These are phyloP conservation scores for Gymnobelideus leadbeateri DNA, from an alignment of 2,113 vertebrate species.

Conservation along the genomic window DNA sequence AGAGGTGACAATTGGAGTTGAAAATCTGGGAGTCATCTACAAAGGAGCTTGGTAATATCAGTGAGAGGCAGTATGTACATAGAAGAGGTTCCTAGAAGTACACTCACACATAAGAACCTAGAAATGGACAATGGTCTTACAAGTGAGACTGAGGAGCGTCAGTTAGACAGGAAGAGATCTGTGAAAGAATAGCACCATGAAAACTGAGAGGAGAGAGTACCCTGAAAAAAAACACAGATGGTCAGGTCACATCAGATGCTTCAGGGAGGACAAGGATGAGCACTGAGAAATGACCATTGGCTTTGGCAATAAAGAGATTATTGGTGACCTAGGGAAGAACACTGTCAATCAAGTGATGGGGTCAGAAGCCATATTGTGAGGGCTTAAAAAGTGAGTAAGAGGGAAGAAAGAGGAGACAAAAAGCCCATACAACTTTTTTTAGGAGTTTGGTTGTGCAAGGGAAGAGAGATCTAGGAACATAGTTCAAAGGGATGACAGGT, in stretches of 20 bases:
- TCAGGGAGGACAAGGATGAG: not conserved
- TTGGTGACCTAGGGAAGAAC: not conserved
- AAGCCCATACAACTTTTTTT: not conserved
- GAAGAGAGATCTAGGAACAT: not conserved
- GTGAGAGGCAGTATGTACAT: not conserved
- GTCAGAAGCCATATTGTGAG: not conserved
- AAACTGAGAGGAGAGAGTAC: not conserved
- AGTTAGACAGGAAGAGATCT: not conserved
- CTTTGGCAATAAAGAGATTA: not conserved
- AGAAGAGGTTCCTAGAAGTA: too few relatives aligned
- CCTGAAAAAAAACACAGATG: not conserved
- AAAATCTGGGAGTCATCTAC: not conserved
- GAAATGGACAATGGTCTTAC: not conserved
- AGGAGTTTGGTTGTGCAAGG: not conserved
- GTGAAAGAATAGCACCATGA: not conserved
- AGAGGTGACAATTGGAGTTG: not conserved
- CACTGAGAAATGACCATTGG: not conserved
- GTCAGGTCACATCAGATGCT: too few relatives aligned
- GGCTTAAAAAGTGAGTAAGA: not conserved
- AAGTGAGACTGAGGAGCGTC: not conserved
- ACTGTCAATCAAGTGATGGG: not conserved
- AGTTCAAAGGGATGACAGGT: not conserved
- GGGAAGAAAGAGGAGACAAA: not conserved
- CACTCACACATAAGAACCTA: not conserved
- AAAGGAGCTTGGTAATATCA: not conserved